Conservation (phyloP, 2,113 vertebrate genomes). For the Nanorana parkeri region DNA sequence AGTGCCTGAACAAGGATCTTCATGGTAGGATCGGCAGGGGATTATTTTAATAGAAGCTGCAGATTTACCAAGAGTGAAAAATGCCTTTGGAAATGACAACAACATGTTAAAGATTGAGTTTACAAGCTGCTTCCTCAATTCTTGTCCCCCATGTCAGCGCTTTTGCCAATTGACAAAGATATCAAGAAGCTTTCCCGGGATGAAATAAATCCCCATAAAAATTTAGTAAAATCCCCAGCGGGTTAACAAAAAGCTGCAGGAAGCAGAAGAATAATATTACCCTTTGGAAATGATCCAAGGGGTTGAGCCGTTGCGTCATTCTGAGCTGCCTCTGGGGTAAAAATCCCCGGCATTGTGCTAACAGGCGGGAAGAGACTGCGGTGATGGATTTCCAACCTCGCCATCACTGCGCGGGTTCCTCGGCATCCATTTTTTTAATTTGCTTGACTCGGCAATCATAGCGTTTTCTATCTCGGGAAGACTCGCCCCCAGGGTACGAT, state of each 20-base stretch:
- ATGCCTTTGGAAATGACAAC: too few species aligned
- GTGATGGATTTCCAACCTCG: constrained; percentile 56
- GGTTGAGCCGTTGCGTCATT: not conserved
- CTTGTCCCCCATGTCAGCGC: not conserved
- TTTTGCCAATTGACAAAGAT: not conserved
- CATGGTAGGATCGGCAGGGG: too few species aligned
- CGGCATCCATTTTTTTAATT: constrained; percentile 56
- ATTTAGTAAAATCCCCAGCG: not conserved
- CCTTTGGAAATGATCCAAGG: not conserved
- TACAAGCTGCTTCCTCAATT: not conserved
- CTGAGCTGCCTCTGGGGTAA: constrained; percentile 52
- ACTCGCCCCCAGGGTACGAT: constrained; percentile 56
- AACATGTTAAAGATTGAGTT: too few species aligned
- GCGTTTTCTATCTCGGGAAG: constrained; percentile 53
- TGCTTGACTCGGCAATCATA: constrained; percentile 53
- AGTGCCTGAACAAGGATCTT: too few species aligned
- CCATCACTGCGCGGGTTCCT: constrained; percentile 43
- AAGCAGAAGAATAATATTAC: not conserved
- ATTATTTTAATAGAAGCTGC: too few species aligned
- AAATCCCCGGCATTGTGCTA: constrained; percentile 46
- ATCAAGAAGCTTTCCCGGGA: not conserved
- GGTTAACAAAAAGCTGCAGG: not conserved
- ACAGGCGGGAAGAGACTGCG: constrained; percentile 49
- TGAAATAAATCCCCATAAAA: not conserved
- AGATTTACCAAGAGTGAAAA: too few species aligned